These are phyloP conservation scores for Aphidius ervi DNA, from an alignment of 1,140 invertebrate species.

Conservation along the genomic window DNA sequence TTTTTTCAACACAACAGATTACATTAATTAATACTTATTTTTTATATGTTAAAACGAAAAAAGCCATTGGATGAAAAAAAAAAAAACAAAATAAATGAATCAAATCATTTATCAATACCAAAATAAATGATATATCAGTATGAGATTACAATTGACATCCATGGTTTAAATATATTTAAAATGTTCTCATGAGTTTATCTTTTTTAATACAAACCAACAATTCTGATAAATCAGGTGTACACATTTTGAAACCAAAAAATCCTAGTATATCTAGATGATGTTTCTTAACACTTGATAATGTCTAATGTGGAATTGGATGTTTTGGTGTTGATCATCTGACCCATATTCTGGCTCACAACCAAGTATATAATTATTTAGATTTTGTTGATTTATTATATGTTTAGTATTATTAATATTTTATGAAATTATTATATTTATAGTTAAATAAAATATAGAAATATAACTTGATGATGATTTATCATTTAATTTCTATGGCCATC, in stretches of 20 bases:
- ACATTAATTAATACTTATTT: neutral
- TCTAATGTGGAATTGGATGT: conserved; percentile 54
- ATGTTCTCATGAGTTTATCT: conserved; percentile 62
- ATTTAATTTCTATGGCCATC: conserved; percentile 43
- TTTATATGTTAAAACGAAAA: no score
- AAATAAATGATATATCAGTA: no score
- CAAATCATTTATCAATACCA: no score
- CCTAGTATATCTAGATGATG: conserved; percentile 45
- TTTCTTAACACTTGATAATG: conserved; percentile 43
- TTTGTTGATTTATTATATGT: conserved; percentile 23
- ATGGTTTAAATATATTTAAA: no score
- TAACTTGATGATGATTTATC: conserved; percentile 44
- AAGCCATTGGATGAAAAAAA: no score
- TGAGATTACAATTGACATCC: no score
- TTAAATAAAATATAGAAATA: conserved; percentile 29
- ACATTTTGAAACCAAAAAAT: conserved; percentile 61
- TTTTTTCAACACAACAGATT: conserved; percentile 7
- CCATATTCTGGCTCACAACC: conserved; percentile 53
- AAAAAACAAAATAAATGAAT: no score
- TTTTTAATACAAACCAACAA: conserved; percentile 65
- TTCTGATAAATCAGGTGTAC: conserved; percentile 61
- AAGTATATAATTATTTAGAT: conserved; percentile 35
- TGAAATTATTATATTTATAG: conserved; percentile 5
- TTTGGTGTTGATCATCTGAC: conserved; percentile 55
- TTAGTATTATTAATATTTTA: conserved; percentile 15